Evolutionary conservation across 1,140 invertebrate genomes (phyloP), one percentile per base, ranked within the genome.

Genomic region (Sinonovacula constricta): DNA sequence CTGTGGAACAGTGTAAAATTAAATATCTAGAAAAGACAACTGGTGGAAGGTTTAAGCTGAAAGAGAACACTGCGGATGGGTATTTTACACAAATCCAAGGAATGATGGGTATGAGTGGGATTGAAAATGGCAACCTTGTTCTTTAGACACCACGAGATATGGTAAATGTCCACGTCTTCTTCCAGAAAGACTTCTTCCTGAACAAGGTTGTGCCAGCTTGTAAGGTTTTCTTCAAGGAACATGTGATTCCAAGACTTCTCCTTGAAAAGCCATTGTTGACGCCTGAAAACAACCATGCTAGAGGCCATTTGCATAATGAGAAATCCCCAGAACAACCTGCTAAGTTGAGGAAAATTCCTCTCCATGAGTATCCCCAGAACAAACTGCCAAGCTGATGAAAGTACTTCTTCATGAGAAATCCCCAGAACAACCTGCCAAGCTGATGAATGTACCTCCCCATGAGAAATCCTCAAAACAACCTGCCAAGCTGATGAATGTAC

Each of bases 31-130:
- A 62, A 28, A 67, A 30, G 0, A 30, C 12, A 57, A 53, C 36
- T 39, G 26, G 26, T 28, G 12, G n/a, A n/a, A n/a, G 10, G 0
- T 45, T 65, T 1, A 14, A 65, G 15, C 34, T 65, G 5, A 65
- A 53, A 28, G 12, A 51, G 14, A 51, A 26, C 33, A 30, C 65
- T 53, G 2, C 2, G 12, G 65, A 67, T 54, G 65, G 65, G 1
- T 67, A 67, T 28, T 67, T 30, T 30, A 49, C 65, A 0, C 65
- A 67, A 33, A 24, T 67, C 0, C 65, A 53, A 22, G 65, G 65
- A 53, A 14, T 67, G 2, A 1, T 67, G 1, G 65, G 65, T 10
- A 67, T 67, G 28, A 28, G 12, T 7, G 45, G 24, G 1, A 10
- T 67, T 3, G 18, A 22, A 24, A 24, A 12, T 28, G 15, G 5